phyloP scores from a whole-genome alignment of 2,797 vertebrate species.

The Macropodus opercularis region DNA sequence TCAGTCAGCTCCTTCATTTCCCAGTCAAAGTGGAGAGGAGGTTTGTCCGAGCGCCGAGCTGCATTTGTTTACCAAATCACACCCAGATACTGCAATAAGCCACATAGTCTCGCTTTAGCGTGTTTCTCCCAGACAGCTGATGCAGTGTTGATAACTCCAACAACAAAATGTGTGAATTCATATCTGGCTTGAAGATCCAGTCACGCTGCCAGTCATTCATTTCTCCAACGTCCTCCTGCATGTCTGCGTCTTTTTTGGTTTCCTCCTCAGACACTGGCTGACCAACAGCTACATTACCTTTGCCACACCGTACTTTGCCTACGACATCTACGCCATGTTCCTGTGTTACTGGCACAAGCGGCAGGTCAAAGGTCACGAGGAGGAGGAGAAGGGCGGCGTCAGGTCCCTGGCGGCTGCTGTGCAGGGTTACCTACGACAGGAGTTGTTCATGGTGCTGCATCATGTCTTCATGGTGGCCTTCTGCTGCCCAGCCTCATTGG shows the following conservation, averaged over 20 bases:
- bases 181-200: too few relatives aligned
- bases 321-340: constrained; percentile 93
- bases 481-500: constrained; percentile 90
- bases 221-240: too few relatives aligned
- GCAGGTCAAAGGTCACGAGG: constrained; percentile 87
- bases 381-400: constrained; percentile 31
- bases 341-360: constrained; percentile 87
- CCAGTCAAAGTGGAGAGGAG: constrained; percentile 56
- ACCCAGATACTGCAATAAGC: too few relatives aligned
- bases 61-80: constrained; percentile 68
- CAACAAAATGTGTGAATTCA: too few relatives aligned
- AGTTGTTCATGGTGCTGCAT: constrained; percentile 90
- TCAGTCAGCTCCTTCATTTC: constrained; percentile 49
- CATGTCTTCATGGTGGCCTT: constrained; percentile 90
- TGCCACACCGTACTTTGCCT: constrained; percentile 90
- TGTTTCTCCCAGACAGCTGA: not conserved
- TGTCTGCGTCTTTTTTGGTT: not conserved
- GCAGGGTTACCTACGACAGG: constrained; percentile 70
- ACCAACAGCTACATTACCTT: constrained; percentile 88
- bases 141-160: not conserved
- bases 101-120: too few relatives aligned
- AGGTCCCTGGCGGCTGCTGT: constrained; percentile 19
- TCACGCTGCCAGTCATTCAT: too few relatives aligned
- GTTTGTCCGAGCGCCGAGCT: not conserved
- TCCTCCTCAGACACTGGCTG: constrained; percentile 86